Conservation (phyloP, 2,888 invertebrate species). For the Polymixis flavicincta region DNA sequence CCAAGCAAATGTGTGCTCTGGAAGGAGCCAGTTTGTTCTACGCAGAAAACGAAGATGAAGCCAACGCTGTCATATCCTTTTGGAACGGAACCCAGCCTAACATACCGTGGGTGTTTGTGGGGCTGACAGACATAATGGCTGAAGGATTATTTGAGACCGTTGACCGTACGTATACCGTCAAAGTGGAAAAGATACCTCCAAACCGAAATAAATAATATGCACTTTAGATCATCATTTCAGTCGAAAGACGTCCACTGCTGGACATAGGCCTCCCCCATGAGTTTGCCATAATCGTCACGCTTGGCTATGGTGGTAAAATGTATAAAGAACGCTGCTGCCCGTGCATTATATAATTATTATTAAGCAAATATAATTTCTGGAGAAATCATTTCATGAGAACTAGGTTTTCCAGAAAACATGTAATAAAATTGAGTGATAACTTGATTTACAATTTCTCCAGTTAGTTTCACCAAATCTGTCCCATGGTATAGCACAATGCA, state of each 20-base stretch:
- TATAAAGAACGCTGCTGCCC: no score
- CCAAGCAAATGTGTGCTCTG: slow-evolving; percentile 73
- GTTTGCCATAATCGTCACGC: no score
- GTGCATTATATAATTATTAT: background rate
- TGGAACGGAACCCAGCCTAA: slow-evolving; percentile 71
- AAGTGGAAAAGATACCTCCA: no score
- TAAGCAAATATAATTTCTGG: background rate
- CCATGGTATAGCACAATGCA: background rate
- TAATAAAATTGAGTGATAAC: background rate
- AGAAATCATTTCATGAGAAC: background rate
- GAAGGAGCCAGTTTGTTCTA: slow-evolving; percentile 81
- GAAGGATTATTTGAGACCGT: slow-evolving; percentile 29
- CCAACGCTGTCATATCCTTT: slow-evolving; percentile 66
- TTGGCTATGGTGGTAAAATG: no score
- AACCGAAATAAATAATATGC: background rate
- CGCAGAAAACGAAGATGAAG: slow-evolving; percentile 77
- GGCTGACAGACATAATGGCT: slow-evolving; percentile 69
- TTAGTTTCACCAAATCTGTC: no score
- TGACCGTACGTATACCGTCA: slow-evolving; percentile 19
- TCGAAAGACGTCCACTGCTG: no score
- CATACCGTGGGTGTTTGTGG: slow-evolving; percentile 69
- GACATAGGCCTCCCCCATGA: no score
- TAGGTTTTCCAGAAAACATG: background rate
- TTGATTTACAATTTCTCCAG: background rate
- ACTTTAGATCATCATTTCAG: no score